Evolutionary conservation across 2,888 invertebrate genomes (phyloP).

Genomic region (Prosopocoilus inquinatus): DNA sequence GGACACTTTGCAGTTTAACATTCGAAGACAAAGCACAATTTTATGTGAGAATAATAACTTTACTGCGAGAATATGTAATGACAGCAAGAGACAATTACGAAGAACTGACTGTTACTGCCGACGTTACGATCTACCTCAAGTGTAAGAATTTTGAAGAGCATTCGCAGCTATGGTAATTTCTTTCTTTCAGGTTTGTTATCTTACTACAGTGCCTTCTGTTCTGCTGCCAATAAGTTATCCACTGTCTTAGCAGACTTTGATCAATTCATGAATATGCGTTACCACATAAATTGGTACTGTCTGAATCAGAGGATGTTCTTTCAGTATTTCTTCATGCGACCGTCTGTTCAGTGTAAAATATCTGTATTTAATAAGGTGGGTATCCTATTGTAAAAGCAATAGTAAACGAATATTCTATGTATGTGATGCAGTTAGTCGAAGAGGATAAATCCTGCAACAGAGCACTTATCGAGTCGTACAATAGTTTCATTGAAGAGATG

Average conservation of each 20-base stretch:
- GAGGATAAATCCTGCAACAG: constrained; percentile 22
- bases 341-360: constrained; percentile 38
- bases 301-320: constrained; percentile 66
- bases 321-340: constrained; percentile 43
- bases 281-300: constrained; percentile 65
- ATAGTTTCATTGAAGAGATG: constrained; percentile 29
- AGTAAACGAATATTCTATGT: not conserved
- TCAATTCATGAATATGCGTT: constrained; percentile 59
- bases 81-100: constrained; percentile 57
- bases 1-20: constrained; percentile 36
- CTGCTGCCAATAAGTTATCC: constrained; percentile 59
- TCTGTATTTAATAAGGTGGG: constrained; percentile 38
- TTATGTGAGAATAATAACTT: constrained; percentile 61
- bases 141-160: constrained; percentile 31
- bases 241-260: constrained; percentile 61
- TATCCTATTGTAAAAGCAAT: not conserved
- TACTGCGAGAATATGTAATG: constrained; percentile 63
- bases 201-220: constrained; percentile 62
- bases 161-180: constrained; percentile 5
- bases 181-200: constrained; percentile 55
- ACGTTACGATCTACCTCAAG: constrained; percentile 27
- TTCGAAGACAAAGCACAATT: constrained; percentile 52
- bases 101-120: constrained; percentile 18
- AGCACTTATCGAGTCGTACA: constrained; percentile 25
- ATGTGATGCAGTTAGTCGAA: constrained; percentile 20